phyloP scores from a whole-genome alignment of 2,797 vertebrate genomes.

The Sternarchorhynchus goeldii region DNA sequence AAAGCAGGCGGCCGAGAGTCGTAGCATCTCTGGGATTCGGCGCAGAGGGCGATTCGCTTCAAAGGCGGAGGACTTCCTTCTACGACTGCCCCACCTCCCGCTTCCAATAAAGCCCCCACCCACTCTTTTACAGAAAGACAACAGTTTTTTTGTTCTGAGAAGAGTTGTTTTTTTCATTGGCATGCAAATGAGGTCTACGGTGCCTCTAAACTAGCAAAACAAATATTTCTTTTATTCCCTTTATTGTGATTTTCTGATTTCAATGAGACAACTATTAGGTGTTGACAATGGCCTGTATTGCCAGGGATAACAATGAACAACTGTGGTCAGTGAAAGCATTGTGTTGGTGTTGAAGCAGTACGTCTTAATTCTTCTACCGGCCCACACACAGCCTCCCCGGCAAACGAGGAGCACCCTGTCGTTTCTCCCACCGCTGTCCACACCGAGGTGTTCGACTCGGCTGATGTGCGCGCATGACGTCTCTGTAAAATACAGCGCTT shows the following conservation, averaged over 20 bases:
- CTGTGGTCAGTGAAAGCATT: slow-evolving; percentile 36
- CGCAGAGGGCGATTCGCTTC: slow-evolving; percentile 68
- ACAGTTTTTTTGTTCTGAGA: slow-evolving; percentile 78
- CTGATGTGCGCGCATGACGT: background rate
- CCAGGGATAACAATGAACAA: slow-evolving; percentile 43
- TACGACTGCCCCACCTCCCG: slow-evolving; percentile 50
- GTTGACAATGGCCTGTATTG: slow-evolving; percentile 63
- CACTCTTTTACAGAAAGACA: slow-evolving; percentile 63
- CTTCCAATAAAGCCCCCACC: background rate
- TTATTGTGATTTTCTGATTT: slow-evolving; percentile 73
- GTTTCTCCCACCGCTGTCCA: slow-evolving; percentile 36
- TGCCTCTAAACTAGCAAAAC: slow-evolving; percentile 68
- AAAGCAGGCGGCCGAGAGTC: slow-evolving; percentile 65
- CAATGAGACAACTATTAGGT: slow-evolving; percentile 72
- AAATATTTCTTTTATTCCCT: slow-evolving; percentile 72
- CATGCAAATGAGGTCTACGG: slow-evolving; percentile 67
- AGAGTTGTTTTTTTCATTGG: slow-evolving; percentile 72
- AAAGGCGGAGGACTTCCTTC: slow-evolving; percentile 77
- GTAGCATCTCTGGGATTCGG: slow-evolving; percentile 74
- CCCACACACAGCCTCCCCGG: slow-evolving; percentile 28
- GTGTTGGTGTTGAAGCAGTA: slow-evolving; percentile 23
- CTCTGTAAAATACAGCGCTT: background rate
- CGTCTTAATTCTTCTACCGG: slow-evolving; percentile 6
- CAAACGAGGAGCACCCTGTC: slow-evolving; percentile 16
- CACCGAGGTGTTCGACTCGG: slow-evolving; percentile 33